A percentile compares a stretch with the other conserved stretches of the same genome.
Conservation (phyloP, 2,888 invertebrate genomes). For the Harpalus rufipes region DNA sequence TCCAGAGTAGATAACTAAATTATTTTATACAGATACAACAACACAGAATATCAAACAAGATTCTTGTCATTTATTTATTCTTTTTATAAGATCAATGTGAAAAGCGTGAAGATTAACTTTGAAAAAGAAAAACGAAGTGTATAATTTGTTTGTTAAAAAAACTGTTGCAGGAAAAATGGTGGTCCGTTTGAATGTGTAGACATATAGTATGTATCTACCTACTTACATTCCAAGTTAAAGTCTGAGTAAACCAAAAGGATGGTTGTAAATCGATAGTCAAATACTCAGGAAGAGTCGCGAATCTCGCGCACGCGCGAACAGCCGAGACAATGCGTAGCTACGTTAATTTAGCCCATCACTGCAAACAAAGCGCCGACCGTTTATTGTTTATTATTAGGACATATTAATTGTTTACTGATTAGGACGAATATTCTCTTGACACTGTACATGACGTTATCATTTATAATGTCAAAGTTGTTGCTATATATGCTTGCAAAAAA, state of each 20-base stretch:
- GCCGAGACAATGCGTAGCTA: slow-evolving; percentile 30
- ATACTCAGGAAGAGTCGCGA: slow-evolving; percentile 55
- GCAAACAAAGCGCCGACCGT: slow-evolving; percentile 46
- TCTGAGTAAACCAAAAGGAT: slow-evolving; percentile 51
- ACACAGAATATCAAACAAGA: no score
- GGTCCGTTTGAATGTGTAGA: not conserved
- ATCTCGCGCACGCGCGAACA: slow-evolving; percentile 15
- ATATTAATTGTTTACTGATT: slow-evolving; percentile 41
- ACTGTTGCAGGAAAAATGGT: not conserved
- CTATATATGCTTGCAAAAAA: no score
- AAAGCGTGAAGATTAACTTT: no score
- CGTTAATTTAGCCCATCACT: slow-evolving; percentile 47
- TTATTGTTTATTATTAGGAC: slow-evolving; percentile 37
- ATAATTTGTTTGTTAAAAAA: no score
- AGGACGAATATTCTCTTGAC: no score
- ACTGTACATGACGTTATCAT: no score
- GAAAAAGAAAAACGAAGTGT: no score
- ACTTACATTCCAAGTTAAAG: slow-evolving; percentile 45
- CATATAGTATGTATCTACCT: slow-evolving; percentile 20
- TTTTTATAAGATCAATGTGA: no score
- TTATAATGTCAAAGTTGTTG: no score
- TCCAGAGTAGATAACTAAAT: no score
- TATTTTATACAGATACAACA: no score
- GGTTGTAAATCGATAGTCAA: slow-evolving; percentile 64
- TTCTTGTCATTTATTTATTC: no score